A percentile compares a stretch with the other conserved stretches of the same genome.
Conservation (phyloP, 2,888 invertebrate species). For the Ormyrus pomaceus region DNA sequence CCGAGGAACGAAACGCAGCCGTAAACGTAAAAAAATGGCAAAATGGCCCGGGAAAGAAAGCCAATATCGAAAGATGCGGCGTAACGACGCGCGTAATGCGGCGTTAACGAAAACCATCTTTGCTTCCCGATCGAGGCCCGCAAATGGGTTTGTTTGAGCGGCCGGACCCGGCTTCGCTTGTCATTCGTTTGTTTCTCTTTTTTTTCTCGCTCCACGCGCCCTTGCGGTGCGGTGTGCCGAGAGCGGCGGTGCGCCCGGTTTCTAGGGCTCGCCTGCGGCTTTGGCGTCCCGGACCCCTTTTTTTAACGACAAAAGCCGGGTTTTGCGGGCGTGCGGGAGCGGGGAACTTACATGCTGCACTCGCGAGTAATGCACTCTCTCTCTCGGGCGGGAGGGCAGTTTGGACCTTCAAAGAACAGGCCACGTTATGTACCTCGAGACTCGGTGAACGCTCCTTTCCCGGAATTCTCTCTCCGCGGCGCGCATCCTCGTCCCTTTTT, state of each 20-base stretch:
- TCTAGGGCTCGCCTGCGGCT: not conserved
- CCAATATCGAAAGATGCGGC: constrained; percentile 2
- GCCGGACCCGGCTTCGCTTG: constrained; percentile 4
- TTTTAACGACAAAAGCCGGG: constrained; percentile 44
- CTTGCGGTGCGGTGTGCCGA: constrained; percentile 17
- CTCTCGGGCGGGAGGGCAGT: not conserved
- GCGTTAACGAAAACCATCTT: constrained; percentile 25
- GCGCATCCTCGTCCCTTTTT: constrained; percentile 56
- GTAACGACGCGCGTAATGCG: not conserved
- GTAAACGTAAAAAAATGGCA: not conserved
- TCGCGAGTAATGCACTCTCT: too few species aligned
- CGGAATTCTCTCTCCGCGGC: constrained; percentile 59
- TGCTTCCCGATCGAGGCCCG: not conserved
- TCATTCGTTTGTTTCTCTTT: constrained; percentile 12
- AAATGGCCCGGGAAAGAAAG: not conserved
- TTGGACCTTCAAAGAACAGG: constrained; percentile 44
- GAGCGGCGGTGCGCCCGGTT: not conserved
- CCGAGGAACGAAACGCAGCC: not conserved
- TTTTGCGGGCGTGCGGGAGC: constrained; percentile 14
- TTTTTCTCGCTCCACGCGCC: constrained; percentile 21
- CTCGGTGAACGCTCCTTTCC: constrained; percentile 53
- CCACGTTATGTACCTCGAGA: constrained; percentile 20
- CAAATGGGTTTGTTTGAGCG: constrained; percentile 1
- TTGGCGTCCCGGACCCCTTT: not conserved
- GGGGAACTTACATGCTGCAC: too few species aligned